These are phyloP conservation scores for Achatina immaculata DNA, from an alignment of 1,140 invertebrate genomes.

Conservation along the genomic window DNA sequence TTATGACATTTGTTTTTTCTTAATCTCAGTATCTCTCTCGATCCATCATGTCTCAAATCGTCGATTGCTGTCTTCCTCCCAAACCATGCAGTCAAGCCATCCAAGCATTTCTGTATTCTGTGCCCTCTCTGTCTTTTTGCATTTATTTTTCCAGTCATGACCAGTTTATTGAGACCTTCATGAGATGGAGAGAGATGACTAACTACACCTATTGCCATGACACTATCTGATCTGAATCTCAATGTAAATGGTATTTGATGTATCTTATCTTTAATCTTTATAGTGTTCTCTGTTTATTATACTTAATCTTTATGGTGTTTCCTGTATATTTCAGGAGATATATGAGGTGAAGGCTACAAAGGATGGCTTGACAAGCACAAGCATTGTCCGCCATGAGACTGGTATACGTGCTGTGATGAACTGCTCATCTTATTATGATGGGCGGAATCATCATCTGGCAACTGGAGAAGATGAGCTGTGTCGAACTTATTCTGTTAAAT, in stretches of 20 bases:
- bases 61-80: too few species aligned
- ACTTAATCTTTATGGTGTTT: neutral
- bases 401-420: slow-evolving; percentile 93
- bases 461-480: slow-evolving; percentile 93
- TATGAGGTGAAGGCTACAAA: slow-evolving; percentile 90
- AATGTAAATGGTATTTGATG: neutral
- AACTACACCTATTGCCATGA: too few species aligned
- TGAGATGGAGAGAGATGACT: too few species aligned
- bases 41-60: too few species aligned
- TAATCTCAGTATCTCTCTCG: too few species aligned
- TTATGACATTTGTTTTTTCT: too few species aligned
- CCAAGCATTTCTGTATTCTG: too few species aligned
- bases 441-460: slow-evolving; percentile 82
- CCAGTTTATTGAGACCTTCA: too few species aligned
- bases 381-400: slow-evolving; percentile 88
- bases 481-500: slow-evolving; percentile 87
- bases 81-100: too few species aligned
- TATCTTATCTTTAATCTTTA: neutral
- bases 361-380: slow-evolving; percentile 83
- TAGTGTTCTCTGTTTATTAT: neutral
- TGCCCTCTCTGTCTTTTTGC: too few species aligned
- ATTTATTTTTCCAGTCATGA: too few species aligned
- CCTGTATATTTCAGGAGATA: slow-evolving; percentile 82
- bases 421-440: slow-evolving; percentile 78
- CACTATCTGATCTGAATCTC: too few species aligned